A percentile compares a stretch with the other conserved stretches of the same genome.
Evolutionary conservation across 1,140 invertebrate species (phyloP).

Genomic region (Brachionus rotundiformis): DNA sequence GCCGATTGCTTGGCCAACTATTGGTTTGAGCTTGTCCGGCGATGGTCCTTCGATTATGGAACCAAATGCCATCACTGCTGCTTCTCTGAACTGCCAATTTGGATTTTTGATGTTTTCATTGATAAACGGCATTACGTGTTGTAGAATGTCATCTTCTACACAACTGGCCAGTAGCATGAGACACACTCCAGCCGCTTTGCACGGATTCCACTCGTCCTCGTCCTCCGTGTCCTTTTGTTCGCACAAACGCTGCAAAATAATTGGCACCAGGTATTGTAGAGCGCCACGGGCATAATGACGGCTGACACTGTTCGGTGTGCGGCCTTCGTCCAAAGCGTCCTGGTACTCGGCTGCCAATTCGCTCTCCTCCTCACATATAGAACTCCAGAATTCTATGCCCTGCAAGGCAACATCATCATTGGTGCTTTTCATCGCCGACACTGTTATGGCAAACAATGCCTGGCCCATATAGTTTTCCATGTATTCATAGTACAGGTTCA

Average conservation of each 20-base stretch:
- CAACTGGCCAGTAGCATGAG: constrained; percentile 94
- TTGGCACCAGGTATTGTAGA: constrained; percentile 87
- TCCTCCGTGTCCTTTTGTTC: constrained; percentile 84
- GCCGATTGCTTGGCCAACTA: constrained; percentile 93
- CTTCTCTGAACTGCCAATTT: constrained; percentile 92
- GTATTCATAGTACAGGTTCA: constrained; percentile 96
- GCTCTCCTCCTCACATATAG: constrained; percentile 98
- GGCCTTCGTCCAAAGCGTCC: constrained; percentile 72
- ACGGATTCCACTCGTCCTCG: constrained; percentile 99
- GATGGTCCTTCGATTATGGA: constrained; percentile 93
- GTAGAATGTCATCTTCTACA: constrained; percentile 95
- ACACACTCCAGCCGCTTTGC: constrained; percentile 98
- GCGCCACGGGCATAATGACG: constrained; percentile 91
- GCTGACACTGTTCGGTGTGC: constrained; percentile 78
- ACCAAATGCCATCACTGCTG: constrained; percentile 96
- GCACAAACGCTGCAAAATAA: constrained; percentile 87
- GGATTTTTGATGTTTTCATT: constrained; percentile 87
- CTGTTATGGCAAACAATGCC: constrained; percentile 95
- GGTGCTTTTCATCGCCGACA: constrained; percentile 96
- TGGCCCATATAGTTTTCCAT: constrained; percentile 99
- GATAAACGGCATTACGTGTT: constrained; percentile 92
- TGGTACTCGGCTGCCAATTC: constrained; percentile 44
- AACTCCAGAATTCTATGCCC: constrained; percentile 99
- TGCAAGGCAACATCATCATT: constrained; percentile 93
- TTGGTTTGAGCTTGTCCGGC: constrained; percentile 78